Base-by-base conservation (phyloP, 2,888 invertebrate genomes). In the Drosophila subsilvestris region DNA sequence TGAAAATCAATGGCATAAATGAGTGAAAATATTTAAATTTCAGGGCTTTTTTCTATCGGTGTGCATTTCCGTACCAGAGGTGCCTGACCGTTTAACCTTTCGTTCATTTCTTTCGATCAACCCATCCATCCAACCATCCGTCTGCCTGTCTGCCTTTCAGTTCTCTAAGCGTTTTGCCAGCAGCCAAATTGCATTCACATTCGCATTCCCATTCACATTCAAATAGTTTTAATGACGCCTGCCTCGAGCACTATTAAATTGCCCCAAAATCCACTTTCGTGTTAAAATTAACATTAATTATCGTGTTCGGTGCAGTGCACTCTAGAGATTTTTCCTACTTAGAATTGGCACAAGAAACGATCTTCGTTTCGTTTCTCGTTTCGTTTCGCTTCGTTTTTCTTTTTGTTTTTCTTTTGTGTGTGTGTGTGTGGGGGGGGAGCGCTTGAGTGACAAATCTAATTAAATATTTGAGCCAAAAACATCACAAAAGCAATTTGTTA, bases 391-490 rank as follows among this genome's bases (percentile, higher is more conserved):
- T 14, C 37, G 37, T 37, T 37, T 3, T 4, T 37, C 37, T 79
- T 74, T 37, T 7, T 37, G 37, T 37, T 37, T 37, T 37, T 37
- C n/a, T 14, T n/a, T 37, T 7, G 37, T 25, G 25, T 25, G 20
- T 22, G 1, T 20, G 20, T 6, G 25, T 25, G 25, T 25, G 25
- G 27, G 22, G 29, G 27, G 1, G 3, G 10, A 67, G 51, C 61
- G 74, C 58, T 69, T 72, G 63, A 82, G 57, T 82, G 83, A 76
- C 80, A 68, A 79, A 75, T 37, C 37, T 7, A n/a, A 37, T 37
- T n/a, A n/a, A 37, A 37, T 2, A 37, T 37, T 37, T 14, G 7
- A n/a, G 14, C 14, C n/a, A n/a, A 37, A 37, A 37, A 37, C 37
- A 37, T 2, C 7, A 7, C 7, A 2, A 14, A 37, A 37, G 37